Percentiles rank a stretch among this genome's conserved stretches.
Evolutionary conservation across 53 echinoderm and acorn worm species (phyloP).

Genomic region (Echinometra lucunter): DNA sequence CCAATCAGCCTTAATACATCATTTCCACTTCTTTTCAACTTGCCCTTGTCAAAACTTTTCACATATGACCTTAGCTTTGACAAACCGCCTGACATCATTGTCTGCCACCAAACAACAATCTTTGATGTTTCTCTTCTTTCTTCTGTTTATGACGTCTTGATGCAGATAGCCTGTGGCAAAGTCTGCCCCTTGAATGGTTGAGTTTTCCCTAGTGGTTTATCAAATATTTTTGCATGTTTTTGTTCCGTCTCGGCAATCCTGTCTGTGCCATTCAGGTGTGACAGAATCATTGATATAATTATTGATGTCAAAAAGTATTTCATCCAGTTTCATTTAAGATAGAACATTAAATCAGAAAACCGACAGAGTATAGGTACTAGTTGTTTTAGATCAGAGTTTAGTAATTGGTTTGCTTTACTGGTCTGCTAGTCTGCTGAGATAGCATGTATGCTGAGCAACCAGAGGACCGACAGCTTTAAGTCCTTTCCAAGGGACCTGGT

Average conservation of each 20-base stretch:
- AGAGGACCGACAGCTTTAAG: no score
- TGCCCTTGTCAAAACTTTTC: conserved; percentile 12
- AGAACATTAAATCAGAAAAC: background rate
- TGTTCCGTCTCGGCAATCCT: background rate
- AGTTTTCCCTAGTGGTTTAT: conserved; percentile 8
- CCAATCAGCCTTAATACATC: conserved; percentile 45
- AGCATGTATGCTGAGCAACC: no score
- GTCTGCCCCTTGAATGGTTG: background rate
- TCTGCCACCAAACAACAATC: conserved; percentile 34
- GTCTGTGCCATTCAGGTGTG: conserved; percentile 10
- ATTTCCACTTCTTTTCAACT: conserved; percentile 38
- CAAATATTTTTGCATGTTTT: background rate
- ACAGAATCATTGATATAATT: background rate
- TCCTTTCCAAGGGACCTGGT: no score
- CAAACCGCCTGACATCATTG: conserved; percentile 36
- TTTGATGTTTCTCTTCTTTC: background rate
- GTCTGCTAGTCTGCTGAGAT: no score
- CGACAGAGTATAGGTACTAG: background rate
- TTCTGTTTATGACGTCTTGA: conserved; percentile 17
- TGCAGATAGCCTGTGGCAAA: background rate
- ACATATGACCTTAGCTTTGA: conserved; percentile 27
- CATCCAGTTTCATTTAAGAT: background rate
- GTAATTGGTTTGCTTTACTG: no score
- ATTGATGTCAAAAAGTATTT: background rate
- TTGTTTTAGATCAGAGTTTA: background rate